Base-by-base conservation (phyloP, 2,888 invertebrate species). In the Drosophila neonasuta region DNA sequence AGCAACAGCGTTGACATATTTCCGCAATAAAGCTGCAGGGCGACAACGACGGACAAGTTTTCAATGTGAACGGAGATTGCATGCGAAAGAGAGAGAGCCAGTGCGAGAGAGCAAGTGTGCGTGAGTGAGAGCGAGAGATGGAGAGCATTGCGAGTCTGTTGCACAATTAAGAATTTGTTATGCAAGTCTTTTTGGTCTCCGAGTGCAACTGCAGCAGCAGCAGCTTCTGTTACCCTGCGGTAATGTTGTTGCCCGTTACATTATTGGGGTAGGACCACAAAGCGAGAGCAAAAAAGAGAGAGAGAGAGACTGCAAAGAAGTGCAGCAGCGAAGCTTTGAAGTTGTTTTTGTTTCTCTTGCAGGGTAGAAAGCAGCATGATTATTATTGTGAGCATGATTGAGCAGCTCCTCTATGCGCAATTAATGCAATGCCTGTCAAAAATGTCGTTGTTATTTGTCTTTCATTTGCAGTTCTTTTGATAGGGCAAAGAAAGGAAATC, bases 161-260 rank as follows among this genome's bases (percentile, higher is more conserved):
- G 80, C 83, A 86, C 84, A 86, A 85, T 85, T 81, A 79, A 86
- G 86, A 81, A 77, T 86, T 79, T 86, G 81, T 86, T 86, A 81
- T 86, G 86, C 81, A 86, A 84, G 86, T 84, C 81, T 72, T 68
- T 68, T 58, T 55, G 57, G 56, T 52, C 59, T 66, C 68, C 51
- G 70, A 62, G 74, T 72, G 68, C 75, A 77, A 69, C 71, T 77
- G 71, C 72, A 49, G 34, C 34, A 34, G 11, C 49, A 29, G 13
- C 39, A 51, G 13, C 13, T 50, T 36, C 62, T 58, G 65, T 69
- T 68, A 60, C 68, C 64, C 68, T 57, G 61, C 60, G 60, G 74
- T 62, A 66, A 66, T 67, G 54, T 66, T 67, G 54, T 66, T 62
- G 64, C 55, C 56, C 69, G 72, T 64, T 79, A 76, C 75, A 79